phyloP scores from a whole-genome alignment of 2,113 vertebrate genomes.

The Nestor notabilis region DNA sequence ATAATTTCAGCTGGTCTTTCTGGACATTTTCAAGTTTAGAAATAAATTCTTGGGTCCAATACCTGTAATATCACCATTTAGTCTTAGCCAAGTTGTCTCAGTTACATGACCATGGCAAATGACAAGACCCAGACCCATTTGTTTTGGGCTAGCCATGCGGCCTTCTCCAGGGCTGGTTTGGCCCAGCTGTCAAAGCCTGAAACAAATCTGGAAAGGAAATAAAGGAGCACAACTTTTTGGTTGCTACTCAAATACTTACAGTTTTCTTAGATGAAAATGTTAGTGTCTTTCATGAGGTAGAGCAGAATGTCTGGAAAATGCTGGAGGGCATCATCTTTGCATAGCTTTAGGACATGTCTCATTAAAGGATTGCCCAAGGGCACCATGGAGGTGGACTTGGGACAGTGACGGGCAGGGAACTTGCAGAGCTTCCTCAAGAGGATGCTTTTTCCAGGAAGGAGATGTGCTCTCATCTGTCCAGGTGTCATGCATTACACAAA shows the following conservation, averaged over 20 bases:
- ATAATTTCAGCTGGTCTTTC: background rate
- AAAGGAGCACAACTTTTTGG: background rate
- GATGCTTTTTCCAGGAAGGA: background rate
- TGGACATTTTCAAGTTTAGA: background rate
- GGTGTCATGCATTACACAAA: background rate
- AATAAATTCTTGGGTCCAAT: background rate
- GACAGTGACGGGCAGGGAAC: accelerated
- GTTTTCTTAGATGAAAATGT: background rate
- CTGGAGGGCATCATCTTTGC: background rate
- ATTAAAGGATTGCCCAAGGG: accelerated
- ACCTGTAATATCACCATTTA: background rate
- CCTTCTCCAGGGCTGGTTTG: background rate
- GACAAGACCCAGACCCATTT: background rate
- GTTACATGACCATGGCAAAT: background rate
- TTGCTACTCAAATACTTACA: background rate
- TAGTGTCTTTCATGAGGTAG: background rate
- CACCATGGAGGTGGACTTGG: accelerated
- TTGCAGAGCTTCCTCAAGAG: background rate
- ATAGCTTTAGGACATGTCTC: background rate
- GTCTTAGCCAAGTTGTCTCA: background rate
- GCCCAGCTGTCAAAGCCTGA: background rate
- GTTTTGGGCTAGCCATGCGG: background rate
- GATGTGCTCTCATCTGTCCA: background rate
- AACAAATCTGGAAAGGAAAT: background rate
- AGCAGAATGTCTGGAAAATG: background rate